Percentiles rank a stretch among this genome's conserved stretches.
Conservation (phyloP, 2,113 vertebrate genomes). For the Paramormyrops kingsleyae region DNA sequence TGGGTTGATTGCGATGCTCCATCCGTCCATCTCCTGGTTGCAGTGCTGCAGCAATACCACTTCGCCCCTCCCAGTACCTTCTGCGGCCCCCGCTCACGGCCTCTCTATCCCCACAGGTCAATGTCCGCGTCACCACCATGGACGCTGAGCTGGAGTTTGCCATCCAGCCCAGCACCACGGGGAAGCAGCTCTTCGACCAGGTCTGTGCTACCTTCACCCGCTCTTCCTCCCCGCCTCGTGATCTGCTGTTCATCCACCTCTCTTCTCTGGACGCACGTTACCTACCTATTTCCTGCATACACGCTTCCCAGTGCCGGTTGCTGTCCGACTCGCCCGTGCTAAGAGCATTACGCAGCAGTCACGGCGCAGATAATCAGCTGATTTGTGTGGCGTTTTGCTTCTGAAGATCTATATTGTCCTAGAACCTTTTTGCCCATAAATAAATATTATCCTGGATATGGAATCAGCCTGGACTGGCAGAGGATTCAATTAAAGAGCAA, state of each 20-base stretch:
- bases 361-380: background rate
- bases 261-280: background rate
- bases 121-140: slow-evolving; percentile 91
- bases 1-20: background rate
- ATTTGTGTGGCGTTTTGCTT: background rate
- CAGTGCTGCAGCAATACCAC: background rate
- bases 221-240: background rate
- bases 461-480: background rate
- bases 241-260: background rate
- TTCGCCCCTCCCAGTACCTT: background rate
- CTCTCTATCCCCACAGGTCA: slow-evolving; percentile 65
- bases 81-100: background rate
- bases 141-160: slow-evolving; percentile 97
- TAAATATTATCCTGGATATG: background rate
- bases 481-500: background rate
- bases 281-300: background rate
- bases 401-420: background rate
- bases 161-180: slow-evolving; percentile 88
- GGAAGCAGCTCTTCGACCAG: slow-evolving; percentile 96
- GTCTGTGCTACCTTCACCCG: slow-evolving; percentile 52
- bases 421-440: background rate
- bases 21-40: background rate
- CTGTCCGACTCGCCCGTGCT: background rate
- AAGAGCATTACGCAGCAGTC: background rate
- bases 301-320: background rate